phyloP scores from a whole-genome alignment of 2,113 vertebrate species.

The Hydropotes inermis region DNA sequence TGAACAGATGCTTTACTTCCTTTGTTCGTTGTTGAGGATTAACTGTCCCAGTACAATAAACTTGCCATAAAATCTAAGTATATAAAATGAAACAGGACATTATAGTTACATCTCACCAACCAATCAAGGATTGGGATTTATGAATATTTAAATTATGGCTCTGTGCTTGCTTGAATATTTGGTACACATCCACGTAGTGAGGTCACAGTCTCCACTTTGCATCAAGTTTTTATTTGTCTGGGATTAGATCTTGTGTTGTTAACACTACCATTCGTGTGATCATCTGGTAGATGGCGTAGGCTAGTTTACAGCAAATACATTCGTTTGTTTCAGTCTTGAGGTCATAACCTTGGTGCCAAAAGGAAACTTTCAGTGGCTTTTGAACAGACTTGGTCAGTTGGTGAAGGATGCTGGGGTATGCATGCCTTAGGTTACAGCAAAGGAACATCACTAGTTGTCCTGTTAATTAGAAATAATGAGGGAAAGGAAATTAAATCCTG shows the following conservation, averaged over 20 bases:
- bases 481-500: slow-evolving; percentile 42
- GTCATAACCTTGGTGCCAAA: background rate
- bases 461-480: slow-evolving; percentile 57
- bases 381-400: background rate
- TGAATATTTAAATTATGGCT: background rate
- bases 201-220: background rate
- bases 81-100: slow-evolving; percentile 30
- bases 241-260: background rate
- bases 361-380: background rate
- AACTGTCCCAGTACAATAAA: slow-evolving; percentile 22
- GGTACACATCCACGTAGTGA: background rate
- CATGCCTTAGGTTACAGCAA: background rate
- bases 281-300: background rate
- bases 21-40: slow-evolving; percentile 28
- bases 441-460: background rate
- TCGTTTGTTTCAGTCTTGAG: background rate
- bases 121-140: background rate
- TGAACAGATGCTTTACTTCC: background rate
- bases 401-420: background rate
- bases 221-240: background rate
- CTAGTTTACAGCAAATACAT: background rate
- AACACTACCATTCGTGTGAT: background rate
- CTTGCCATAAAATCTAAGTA: slow-evolving; percentile 17
- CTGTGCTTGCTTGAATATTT: background rate
- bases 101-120: background rate